These are phyloP conservation scores for Megalurothrips usitatus DNA, from an alignment of 2,888 invertebrate species.

Conservation along the genomic window DNA sequence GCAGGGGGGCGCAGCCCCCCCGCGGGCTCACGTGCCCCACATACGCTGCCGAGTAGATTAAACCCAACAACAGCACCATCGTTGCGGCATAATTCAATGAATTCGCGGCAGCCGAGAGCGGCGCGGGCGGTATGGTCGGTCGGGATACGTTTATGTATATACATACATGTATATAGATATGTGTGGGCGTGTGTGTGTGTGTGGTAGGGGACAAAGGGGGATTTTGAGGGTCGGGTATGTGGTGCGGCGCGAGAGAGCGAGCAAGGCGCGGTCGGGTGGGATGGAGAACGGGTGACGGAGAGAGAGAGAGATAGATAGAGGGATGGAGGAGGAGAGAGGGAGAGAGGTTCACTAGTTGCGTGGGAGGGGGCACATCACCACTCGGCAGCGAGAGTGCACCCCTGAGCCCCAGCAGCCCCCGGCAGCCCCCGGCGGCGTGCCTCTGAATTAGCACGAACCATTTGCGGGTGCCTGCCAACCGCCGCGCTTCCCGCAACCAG, in stretches of 20 bases:
- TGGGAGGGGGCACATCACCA: background rate
- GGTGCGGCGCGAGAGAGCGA: background rate
- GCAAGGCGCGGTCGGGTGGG: background rate
- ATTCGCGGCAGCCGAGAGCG: constrained; percentile 34
- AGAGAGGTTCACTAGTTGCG: background rate
- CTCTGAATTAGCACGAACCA: constrained; percentile 4
- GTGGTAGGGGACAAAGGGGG: constrained; percentile 13
- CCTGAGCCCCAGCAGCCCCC: background rate
- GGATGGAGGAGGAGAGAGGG: background rate
- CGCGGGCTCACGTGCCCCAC: constrained; percentile 26
- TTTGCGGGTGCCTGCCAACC: constrained; percentile 10
- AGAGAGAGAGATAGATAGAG: background rate
- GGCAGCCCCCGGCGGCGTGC: background rate
- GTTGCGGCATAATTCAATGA: constrained; percentile 40
- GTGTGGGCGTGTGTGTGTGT: too few species aligned
- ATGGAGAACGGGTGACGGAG: background rate
- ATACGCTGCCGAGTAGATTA: constrained; percentile 29
- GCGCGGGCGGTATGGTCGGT: background rate
- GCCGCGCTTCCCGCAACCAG: background rate
- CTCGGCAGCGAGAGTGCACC: background rate
- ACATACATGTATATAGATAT: background rate
- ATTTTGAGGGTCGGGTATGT: constrained; percentile 21
- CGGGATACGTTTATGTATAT: background rate
- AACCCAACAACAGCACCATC: constrained; percentile 34
- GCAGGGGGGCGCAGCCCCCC: background rate